Evolutionary conservation across 2,888 invertebrate genomes (phyloP), one percentile per base, ranked within the genome.

Genomic region (Philereme vetulata): DNA sequence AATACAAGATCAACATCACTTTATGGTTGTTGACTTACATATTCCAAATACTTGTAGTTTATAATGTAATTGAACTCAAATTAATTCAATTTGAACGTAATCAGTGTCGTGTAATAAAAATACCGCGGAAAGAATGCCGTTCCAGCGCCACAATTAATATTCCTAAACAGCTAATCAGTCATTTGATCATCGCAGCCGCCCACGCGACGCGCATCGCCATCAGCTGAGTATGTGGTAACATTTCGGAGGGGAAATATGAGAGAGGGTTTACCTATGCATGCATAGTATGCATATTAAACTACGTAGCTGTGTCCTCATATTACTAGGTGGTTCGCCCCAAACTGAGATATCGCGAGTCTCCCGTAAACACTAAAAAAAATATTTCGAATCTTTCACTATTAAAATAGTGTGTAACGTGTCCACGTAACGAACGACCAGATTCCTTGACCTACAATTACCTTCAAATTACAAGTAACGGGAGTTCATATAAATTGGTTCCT

Each of bases 141-240:
- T 78, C 80, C 79, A 79, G 78, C 81, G 82, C 81, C 78, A 86
- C 86, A 84, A 87, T 89, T 86, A 84, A 84, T 85, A 85, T 86
- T 86, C 78, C 85, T 85, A 88, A 88, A 88, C 84, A 82, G 80
- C 81, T 87, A 89, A 90, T 89, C 89, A 87, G 88, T 89, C 90
- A 89, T 85, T 74, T 81, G 84, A 82, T 85, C 85, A 87, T 88
- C 86, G 80, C 76, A 71, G 70, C 76, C 65, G 74, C 90, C 88
- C 83, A 88, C 90, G 85, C 86, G 71, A 77, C 84, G 86, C 86
- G 87, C 86, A 8, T 7, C 42, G 85, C 62, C 36, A 53, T 51
- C 59, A 60, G 43, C 63, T 55, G 52, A 63, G 47, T 69, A 65
- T 68, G 67, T 67, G 21, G 43, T 55, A 58, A 61, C 44, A 10